A percentile compares a stretch with the other conserved stretches of the same genome.
Conservation (phyloP, 2,797 vertebrate genomes). For the Hafferia zeledoni region DNA sequence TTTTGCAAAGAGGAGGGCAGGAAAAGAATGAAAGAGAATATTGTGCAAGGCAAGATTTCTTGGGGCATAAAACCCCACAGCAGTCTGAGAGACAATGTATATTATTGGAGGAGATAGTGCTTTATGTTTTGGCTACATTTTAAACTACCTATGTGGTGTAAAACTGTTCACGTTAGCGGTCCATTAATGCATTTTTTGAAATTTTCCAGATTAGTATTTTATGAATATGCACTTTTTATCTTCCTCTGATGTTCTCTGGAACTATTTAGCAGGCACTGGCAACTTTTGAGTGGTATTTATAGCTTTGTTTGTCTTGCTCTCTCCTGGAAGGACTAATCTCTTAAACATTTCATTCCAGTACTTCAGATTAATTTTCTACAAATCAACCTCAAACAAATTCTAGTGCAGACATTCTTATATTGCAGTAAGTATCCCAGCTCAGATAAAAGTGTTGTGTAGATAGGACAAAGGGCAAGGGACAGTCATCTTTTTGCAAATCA, state of each 20-base stretch:
- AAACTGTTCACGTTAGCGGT: neutral
- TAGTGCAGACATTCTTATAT: neutral
- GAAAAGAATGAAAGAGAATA: neutral
- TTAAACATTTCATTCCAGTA: neutral
- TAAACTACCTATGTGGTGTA: neutral
- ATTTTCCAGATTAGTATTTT: neutral
- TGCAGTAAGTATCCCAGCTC: neutral
- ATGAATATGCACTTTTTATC: neutral
- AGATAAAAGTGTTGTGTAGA: neutral
- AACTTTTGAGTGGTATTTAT: constrained; percentile 5
- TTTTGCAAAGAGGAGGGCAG: neutral
- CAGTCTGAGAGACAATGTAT: neutral
- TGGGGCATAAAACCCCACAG: neutral
- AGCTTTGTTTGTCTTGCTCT: constrained; percentile 13
- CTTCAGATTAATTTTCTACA: constrained; percentile 4
- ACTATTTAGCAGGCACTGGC: neutral
- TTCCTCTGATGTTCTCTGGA: neutral
- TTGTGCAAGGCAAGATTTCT: neutral
- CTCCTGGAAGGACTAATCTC: neutral
- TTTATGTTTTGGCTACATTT: neutral
- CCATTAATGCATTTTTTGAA: neutral
- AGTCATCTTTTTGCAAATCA: neutral
- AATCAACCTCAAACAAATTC: neutral
- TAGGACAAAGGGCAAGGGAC: constrained; percentile 17
- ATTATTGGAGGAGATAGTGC: neutral